These are phyloP conservation scores for Mirza zaza DNA, from an alignment of 2,113 vertebrate species.

Conservation along the genomic window DNA sequence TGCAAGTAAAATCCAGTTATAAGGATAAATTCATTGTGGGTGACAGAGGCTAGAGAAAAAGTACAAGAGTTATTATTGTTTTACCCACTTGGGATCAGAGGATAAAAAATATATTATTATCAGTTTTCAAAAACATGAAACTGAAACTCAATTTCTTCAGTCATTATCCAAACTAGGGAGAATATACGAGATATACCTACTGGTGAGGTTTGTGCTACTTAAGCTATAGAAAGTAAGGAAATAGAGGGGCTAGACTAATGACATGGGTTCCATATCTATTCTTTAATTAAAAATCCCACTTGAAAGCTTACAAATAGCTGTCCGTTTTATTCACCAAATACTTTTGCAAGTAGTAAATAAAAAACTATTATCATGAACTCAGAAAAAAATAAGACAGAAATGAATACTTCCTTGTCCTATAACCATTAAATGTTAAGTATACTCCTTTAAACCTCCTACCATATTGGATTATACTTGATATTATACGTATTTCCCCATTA, in stretches of 20 bases:
- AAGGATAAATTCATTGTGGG: not conserved
- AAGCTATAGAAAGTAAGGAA: not conserved
- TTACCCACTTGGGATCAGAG: not conserved
- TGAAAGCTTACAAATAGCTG: not conserved
- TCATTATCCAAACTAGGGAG: not conserved
- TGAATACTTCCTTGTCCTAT: not conserved
- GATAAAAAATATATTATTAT: not conserved
- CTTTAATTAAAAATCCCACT: not conserved
- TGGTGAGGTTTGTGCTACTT: not conserved
- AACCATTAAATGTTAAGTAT: not conserved
- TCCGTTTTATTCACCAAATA: not conserved
- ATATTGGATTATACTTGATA: not conserved
- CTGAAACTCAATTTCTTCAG: not conserved
- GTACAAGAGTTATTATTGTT: not conserved
- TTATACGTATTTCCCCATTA: not conserved
- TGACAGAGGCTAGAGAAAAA: not conserved
- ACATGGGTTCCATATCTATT: not conserved
- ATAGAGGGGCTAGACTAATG: not conserved
- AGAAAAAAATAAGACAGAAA: not conserved
- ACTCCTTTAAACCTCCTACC: not conserved
- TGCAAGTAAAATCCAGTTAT: not conserved
- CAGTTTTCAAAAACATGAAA: not conserved
- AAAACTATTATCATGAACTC: not conserved
- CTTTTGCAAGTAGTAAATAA: not conserved
- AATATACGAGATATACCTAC: rapidly evolving